Percentiles rank a stretch among this genome's conserved stretches.
Conservation (phyloP, 2,888 invertebrate species). For the Ectemnius lituratus region DNA sequence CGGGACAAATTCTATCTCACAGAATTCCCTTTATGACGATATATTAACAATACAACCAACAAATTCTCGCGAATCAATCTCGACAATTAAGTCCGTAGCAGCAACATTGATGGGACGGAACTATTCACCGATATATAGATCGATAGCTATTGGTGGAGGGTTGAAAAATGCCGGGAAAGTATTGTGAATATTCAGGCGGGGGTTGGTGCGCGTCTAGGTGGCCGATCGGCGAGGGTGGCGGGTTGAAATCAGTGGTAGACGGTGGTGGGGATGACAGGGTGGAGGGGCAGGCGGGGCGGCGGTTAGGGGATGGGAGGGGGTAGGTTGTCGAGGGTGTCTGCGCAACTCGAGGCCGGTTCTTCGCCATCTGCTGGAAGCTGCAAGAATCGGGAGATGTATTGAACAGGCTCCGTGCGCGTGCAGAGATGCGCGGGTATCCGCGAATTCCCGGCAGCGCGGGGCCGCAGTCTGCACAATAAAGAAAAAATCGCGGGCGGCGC, state of each 20-base stretch:
- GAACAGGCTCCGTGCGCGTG: constrained; percentile 77
- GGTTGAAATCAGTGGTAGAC: background rate
- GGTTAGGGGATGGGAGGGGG: background rate
- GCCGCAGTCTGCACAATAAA: constrained; percentile 73
- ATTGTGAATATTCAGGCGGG: background rate
- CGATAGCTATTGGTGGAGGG: no score
- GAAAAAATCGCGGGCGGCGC: constrained; percentile 50
- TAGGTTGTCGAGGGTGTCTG: constrained; percentile 34
- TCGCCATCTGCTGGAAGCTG: constrained; percentile 77
- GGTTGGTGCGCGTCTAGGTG: background rate
- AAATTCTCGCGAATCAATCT: no score
- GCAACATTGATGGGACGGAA: no score
- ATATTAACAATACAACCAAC: no score
- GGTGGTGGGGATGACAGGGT: background rate
- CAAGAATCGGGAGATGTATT: constrained; percentile 73
- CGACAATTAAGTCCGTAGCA: no score
- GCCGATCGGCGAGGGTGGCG: background rate
- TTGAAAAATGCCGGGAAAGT: background rate
- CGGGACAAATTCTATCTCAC: no score
- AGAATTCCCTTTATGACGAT: no score
- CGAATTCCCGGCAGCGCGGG: constrained; percentile 67
- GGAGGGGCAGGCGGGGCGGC: background rate
- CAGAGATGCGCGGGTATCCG: constrained; percentile 74
- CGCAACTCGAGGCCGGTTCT: constrained; percentile 53
- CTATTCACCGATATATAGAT: no score